phyloP scores from a whole-genome alignment of 2,113 vertebrate species.

The Ancistrus triradiatus region DNA sequence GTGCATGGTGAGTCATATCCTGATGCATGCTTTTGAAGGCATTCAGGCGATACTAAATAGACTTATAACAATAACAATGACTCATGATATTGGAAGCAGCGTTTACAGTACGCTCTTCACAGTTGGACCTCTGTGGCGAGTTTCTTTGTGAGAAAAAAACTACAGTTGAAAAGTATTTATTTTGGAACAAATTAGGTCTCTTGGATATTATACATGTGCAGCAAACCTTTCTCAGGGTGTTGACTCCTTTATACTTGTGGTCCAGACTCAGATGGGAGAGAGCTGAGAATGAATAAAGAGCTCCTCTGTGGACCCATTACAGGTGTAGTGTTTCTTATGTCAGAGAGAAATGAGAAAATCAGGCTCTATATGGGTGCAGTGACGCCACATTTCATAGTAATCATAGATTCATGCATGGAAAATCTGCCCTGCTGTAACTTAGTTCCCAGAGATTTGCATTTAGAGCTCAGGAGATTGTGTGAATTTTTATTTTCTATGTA shows the following conservation, averaged over 20 bases:
- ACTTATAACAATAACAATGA: too few species aligned
- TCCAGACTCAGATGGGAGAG: background rate
- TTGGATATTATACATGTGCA: background rate
- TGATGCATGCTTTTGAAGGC: too few species aligned
- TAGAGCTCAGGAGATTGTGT: too few species aligned
- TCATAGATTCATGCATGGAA: slow-evolving; percentile 5
- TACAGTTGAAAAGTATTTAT: background rate
- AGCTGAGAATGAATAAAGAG: slow-evolving; percentile 4
- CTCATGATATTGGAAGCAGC: too few species aligned
- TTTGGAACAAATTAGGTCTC: background rate
- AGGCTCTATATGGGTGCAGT: slow-evolving; percentile 6
- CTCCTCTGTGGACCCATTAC: slow-evolving; percentile 25
- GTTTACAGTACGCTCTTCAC: background rate
- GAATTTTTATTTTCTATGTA: too few species aligned
- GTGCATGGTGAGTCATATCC: too few species aligned
- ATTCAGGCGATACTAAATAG: too few species aligned
- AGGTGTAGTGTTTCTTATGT: slow-evolving; percentile 7
- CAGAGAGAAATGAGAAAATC: background rate
- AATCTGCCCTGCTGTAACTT: background rate
- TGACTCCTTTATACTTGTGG: background rate
- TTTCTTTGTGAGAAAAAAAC: too few species aligned
- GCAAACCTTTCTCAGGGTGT: background rate
- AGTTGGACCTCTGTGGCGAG: background rate
- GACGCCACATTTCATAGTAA: slow-evolving; percentile 2
- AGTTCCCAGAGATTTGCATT: too few species aligned